Percentiles rank a stretch among this genome's conserved stretches.
Conservation (phyloP, 2,888 invertebrate genomes). For the Flexamia atlantica region DNA sequence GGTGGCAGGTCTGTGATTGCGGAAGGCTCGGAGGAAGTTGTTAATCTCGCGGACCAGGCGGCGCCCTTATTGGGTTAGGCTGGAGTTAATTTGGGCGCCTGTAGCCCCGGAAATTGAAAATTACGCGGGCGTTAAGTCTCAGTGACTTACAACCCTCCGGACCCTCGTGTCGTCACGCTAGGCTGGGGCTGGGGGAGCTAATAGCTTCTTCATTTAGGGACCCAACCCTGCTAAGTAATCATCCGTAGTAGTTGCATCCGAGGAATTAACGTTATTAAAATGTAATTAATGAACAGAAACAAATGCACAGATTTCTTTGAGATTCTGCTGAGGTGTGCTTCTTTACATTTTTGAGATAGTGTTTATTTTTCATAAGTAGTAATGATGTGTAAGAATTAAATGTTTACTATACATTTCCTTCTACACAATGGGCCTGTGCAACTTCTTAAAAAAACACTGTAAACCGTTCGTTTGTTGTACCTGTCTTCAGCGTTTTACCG, state of each 20-base stretch:
- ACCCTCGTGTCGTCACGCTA: background rate
- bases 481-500: background rate
- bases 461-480: too few species aligned
- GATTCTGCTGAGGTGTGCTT: too few species aligned
- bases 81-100: conserved; percentile 41
- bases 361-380: too few species aligned
- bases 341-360: too few species aligned
- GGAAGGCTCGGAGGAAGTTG: conserved; percentile 38
- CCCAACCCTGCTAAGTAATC: conserved; percentile 12
- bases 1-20: background rate
- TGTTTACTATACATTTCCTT: too few species aligned
- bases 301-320: too few species aligned
- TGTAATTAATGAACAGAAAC: too few species aligned
- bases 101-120: conserved; percentile 52
- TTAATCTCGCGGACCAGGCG: conserved; percentile 46
- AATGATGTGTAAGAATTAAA: too few species aligned
- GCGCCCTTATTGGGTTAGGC: conserved; percentile 46
- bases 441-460: too few species aligned
- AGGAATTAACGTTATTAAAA: background rate
- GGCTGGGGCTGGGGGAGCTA: conserved; percentile 3
- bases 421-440: too few species aligned
- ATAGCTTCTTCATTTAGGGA: conserved; percentile 9
- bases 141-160: conserved; percentile 44
- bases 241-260: background rate
- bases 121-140: conserved; percentile 54